A percentile compares a stretch with the other conserved stretches of the same genome.
Conservation (phyloP, 2,797 vertebrate genomes). For the Nyctalus aviator region DNA sequence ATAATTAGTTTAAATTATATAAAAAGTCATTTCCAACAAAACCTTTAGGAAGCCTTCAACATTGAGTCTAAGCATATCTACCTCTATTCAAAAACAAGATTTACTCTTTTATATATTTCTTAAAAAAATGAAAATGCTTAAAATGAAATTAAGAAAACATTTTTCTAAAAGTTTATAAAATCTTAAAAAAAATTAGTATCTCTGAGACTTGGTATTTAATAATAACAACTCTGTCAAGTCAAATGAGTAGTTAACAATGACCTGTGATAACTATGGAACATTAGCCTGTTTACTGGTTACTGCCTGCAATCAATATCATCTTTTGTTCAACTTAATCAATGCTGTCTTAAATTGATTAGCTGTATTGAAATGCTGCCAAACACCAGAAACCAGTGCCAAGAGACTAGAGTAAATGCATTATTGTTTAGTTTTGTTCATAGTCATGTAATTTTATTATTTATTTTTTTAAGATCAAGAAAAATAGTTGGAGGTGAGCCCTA, state of each 20-base stretch:
- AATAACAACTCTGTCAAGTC: slow-evolving; percentile 52
- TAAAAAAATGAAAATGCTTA: background rate
- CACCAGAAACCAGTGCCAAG: slow-evolving; percentile 61
- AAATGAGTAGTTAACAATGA: slow-evolving; percentile 84
- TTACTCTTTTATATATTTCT: background rate
- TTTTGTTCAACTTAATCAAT: slow-evolving; percentile 88
- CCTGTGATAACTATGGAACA: slow-evolving; percentile 79
- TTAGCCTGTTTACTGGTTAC: slow-evolving; percentile 84
- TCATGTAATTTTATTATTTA: slow-evolving; percentile 77
- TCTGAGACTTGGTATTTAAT: slow-evolving; percentile 11
- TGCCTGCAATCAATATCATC: slow-evolving; percentile 83
- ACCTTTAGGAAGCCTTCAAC: slow-evolving; percentile 62
- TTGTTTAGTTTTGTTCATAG: slow-evolving; percentile 74
- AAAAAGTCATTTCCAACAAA: slow-evolving; percentile 68
- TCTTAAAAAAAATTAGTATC: background rate
- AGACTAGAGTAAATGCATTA: slow-evolving; percentile 73
- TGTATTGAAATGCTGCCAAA: slow-evolving; percentile 84
- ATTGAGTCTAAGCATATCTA: slow-evolving; percentile 66
- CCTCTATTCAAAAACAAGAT: slow-evolving; percentile 62
- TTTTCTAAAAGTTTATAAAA: slow-evolving; percentile 12
- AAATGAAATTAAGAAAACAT: background rate
- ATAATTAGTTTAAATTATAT: slow-evolving; percentile 70
- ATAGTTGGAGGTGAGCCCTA: slow-evolving; percentile 63
- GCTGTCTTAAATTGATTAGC: slow-evolving; percentile 86
- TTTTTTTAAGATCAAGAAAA: slow-evolving; percentile 69